Evolutionary conservation across 2,113 vertebrate genomes (phyloP), one percentile per base, ranked within the genome.

Genomic region (Heptranchias perlo): DNA sequence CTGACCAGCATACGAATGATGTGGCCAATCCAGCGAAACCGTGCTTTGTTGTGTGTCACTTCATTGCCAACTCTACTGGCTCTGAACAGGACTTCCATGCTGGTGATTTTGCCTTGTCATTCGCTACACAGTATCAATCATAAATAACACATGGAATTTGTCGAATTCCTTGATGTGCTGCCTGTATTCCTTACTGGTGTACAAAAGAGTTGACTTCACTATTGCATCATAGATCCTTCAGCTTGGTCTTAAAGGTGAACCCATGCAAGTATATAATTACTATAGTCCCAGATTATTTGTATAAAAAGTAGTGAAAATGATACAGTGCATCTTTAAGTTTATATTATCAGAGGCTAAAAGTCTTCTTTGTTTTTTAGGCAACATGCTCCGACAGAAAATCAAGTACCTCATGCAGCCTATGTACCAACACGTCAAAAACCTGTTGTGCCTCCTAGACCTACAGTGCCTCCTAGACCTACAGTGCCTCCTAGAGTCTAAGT

Each of bases 311-410:
- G 18, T 47, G 78, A 47, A 82, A 82, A 82, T 21, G n/a, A 16
- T 54, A 54, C 28, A 54, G 23, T 65, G 35, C 44, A 69, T 52
- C 28, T 31, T 69, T 49, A 31, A 52, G 16, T 47, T 94, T 67
- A 67, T 49, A 67, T 69, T 94, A 64, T 65, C 62, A 94, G 25
- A 35, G 14, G 25, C 23, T 69, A 31, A 69, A 47, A 23, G 7
- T 67, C 25, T 28, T 69, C 25, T 95, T 69, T 95, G 39, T 69
- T 52, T 95, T 95, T 95, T 95, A 95, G 94, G 65, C 94, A 39
- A 95, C 4, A 28, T 47, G 64, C 44, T 69, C 52, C 65, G 49
- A 95, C 28, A 25, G 92, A 47, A 94, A 94, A 94, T 65, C 92
- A 64, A 49, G n/a, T 28, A 52, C 35, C 35, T 13, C 3, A 8